Conservation (phyloP, 2,888 invertebrate species). For the Gnatocerus cornutus region DNA sequence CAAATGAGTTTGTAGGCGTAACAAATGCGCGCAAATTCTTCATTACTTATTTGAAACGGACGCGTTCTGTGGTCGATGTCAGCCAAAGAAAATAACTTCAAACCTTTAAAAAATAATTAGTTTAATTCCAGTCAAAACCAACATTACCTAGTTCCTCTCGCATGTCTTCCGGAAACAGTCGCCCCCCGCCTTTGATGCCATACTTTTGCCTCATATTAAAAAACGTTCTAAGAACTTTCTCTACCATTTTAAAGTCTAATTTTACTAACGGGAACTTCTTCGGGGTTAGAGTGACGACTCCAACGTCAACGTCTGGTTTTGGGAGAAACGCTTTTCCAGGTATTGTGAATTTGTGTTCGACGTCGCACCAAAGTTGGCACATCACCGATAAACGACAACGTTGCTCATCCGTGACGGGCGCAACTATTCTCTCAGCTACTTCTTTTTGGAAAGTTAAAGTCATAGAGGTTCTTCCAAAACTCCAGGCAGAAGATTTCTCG, state of each 20-base stretch:
- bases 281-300: conserved; percentile 92
- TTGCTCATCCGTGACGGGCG: conserved; percentile 78
- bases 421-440: conserved; percentile 94
- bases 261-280: conserved; percentile 79
- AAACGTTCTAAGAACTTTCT: conserved; percentile 90
- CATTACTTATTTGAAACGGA: conserved; percentile 83
- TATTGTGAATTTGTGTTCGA: conserved; percentile 89
- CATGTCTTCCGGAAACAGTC: conserved; percentile 83
- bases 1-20: conserved; percentile 84
- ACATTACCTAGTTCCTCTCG: conserved; percentile 77
- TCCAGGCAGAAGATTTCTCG: conserved; percentile 83
- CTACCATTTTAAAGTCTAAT: conserved; percentile 88
- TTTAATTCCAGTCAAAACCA: conserved; percentile 6
- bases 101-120: conserved; percentile 13
- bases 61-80: conserved; percentile 81
- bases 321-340: conserved; percentile 94
- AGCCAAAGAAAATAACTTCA: conserved; percentile 80
- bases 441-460: conserved; percentile 98
- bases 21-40: conserved; percentile 85
- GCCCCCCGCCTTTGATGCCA: conserved; percentile 79
- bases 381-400: conserved; percentile 92
- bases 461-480: conserved; percentile 87
- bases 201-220: conserved; percentile 93
- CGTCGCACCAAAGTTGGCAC: conserved; percentile 94
- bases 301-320: conserved; percentile 96